Evolutionary conservation across 2,888 invertebrate genomes (phyloP), one percentile per base, ranked within the genome.

Genomic region (Nomada lathburiana): DNA sequence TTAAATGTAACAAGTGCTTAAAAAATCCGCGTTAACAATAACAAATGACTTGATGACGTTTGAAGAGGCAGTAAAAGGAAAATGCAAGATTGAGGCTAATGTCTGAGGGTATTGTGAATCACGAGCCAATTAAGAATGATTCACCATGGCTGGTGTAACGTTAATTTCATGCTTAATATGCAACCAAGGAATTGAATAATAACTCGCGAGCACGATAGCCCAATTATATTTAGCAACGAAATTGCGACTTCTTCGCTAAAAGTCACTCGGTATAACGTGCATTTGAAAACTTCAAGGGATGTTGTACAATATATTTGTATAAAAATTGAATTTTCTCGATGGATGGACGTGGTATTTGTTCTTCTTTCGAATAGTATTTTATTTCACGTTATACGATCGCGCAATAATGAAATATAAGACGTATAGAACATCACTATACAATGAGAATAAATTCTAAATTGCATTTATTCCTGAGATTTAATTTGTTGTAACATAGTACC

Each of bases 61-160:
- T 16, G 23, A 44, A 65, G 0, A 16, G 20, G 1, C n/a, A 42
- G 42, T 62, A 42, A 50, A 63, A 68, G 23, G 55, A 55, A 62
- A 53, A 63, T 55, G 36, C 16, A 36, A 44, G 29, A 23, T 78
- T 23, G 57, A 52, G 52, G 63, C 47, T 64, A 73, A 59, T 57
- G 64, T 42, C n/a, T 64, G 63, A 53, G 26, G n/a, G 68, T 36
- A 52, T n/a, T 18, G 53, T 82, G 81, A 82, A 72, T 82, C 75
- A 71, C 53, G 20, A 29, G 57, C 36, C 67, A 80, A 75, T 82
- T 71, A 80, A 70, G 65, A n/a, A 79, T 82, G 82, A 82, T 76
- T 82, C 81, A 81, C 18, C 29, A 9, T 11, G 13, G n/a, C n/a
- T 42, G 26, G 29, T 20, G 20, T 20, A 44, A 59, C 55, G 59